phyloP scores from a whole-genome alignment of 2,113 vertebrate genomes.

The Actinemys pallida region DNA sequence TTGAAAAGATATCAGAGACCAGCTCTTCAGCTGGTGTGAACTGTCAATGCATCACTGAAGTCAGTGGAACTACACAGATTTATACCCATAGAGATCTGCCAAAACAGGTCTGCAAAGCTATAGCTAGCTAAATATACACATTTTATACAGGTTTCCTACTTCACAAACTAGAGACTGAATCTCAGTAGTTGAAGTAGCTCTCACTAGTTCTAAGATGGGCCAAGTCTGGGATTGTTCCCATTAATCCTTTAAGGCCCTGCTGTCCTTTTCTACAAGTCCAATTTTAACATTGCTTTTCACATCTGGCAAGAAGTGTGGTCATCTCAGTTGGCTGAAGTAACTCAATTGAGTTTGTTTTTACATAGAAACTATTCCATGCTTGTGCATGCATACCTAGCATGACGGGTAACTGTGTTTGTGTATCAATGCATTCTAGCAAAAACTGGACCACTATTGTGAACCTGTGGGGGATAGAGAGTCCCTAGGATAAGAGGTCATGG shows the following conservation, averaged over 20 bases:
- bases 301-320: neutral
- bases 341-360: rapidly evolving
- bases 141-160: neutral
- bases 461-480: neutral
- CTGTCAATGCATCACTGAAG: neutral
- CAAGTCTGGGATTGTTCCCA: neutral
- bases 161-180: neutral
- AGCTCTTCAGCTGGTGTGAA: neutral
- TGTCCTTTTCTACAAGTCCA: neutral
- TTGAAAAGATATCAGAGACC: neutral
- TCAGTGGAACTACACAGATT: neutral
- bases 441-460: neutral
- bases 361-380: neutral
- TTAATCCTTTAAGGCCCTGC: neutral
- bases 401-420: rapidly evolving
- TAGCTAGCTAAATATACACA: neutral
- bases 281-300: neutral
- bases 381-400: neutral
- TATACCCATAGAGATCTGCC: rapidly evolving
- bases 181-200: rapidly evolving
- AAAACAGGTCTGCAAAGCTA: neutral
- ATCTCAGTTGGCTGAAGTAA: neutral
- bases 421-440: neutral
- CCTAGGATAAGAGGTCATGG: slow-evolving; percentile 40
- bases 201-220: neutral